A percentile compares a stretch with the other conserved stretches of the same genome.
Evolutionary conservation across 1,140 invertebrate genomes (phyloP).

Genomic region (Drosophila orosa): DNA sequence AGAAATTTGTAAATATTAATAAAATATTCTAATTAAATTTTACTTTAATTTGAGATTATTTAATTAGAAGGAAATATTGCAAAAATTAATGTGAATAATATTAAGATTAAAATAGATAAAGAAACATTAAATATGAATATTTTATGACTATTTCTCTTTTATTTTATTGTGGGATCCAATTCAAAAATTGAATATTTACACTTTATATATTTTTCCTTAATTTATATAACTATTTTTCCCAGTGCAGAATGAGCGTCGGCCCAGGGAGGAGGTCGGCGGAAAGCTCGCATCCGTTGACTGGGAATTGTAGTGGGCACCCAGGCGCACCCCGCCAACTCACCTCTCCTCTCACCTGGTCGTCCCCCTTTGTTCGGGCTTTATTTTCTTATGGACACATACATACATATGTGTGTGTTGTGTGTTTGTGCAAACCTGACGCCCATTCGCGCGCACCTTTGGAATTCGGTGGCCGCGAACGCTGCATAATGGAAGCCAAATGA

Average conservation of each 20-base stretch:
- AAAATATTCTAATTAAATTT: neutral
- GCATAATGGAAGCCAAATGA: slow-evolving; percentile 82
- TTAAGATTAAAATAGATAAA: neutral
- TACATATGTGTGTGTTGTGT: slow-evolving; percentile 13
- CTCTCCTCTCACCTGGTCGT: neutral
- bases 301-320: slow-evolving; percentile 75
- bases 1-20: neutral
- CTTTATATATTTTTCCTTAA: neutral
- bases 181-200: neutral
- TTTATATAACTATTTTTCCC: too few relatives aligned
- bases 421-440: slow-evolving; percentile 59
- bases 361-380: slow-evolving; percentile 39
- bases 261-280: slow-evolving; percentile 35
- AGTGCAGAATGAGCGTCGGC: slow-evolving; percentile 36
- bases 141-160: too few relatives aligned
- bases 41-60: neutral
- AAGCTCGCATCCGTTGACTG: slow-evolving; percentile 68
- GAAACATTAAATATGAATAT: neutral
- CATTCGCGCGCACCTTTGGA: slow-evolving; percentile 70
- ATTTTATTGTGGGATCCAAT: neutral
- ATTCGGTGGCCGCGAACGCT: slow-evolving; percentile 81
- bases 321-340: slow-evolving; percentile 45
- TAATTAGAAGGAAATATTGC: neutral
- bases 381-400: slow-evolving; percentile 11
- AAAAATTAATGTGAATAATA: neutral